These are phyloP conservation scores for Ypsolopha sequella DNA, from an alignment of 2,888 invertebrate species.

Conservation along the genomic window DNA sequence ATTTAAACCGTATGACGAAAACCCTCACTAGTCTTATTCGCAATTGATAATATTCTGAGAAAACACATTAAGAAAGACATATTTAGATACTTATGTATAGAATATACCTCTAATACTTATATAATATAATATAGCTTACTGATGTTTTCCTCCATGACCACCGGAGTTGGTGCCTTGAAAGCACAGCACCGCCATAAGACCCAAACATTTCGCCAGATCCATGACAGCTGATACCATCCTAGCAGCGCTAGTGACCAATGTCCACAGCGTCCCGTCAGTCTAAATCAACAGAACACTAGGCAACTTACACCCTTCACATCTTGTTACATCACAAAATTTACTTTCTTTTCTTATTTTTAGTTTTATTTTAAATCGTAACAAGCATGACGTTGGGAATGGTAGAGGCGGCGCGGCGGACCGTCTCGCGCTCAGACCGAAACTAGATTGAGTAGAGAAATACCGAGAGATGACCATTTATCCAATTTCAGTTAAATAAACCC, in stretches of 20 bases:
- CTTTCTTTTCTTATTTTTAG: constrained; percentile 32
- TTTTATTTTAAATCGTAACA: constrained; percentile 28
- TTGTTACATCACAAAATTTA: constrained; percentile 35
- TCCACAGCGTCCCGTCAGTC: constrained; percentile 22
- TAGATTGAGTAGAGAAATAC: constrained; percentile 55
- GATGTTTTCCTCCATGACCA: constrained; percentile 52
- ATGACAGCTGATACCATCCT: constrained; percentile 19
- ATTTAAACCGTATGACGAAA: too few relatives aligned
- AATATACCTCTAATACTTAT: too few relatives aligned
- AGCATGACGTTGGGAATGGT: not conserved
- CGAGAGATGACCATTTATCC: constrained; percentile 66
- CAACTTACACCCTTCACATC: constrained; percentile 43
- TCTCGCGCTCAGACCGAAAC: constrained; percentile 4
- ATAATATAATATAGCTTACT: constrained; percentile 34
- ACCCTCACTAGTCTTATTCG: too few relatives aligned
- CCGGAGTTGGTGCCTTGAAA: constrained; percentile 44
- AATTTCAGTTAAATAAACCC: constrained; percentile 69
- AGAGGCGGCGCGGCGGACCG: constrained; percentile 27
- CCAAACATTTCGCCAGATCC: constrained; percentile 42
- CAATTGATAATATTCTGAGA: not conserved
- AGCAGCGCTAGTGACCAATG: constrained; percentile 7
- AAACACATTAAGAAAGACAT: not conserved
- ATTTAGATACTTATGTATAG: too few relatives aligned
- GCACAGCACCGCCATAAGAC: constrained; percentile 38
- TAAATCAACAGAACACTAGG: constrained; percentile 25